Percentiles rank a stretch among this genome's conserved stretches.
phyloP scores from a whole-genome alignment of 2,888 invertebrate genomes.

The Octonoba sinensis region DNA sequence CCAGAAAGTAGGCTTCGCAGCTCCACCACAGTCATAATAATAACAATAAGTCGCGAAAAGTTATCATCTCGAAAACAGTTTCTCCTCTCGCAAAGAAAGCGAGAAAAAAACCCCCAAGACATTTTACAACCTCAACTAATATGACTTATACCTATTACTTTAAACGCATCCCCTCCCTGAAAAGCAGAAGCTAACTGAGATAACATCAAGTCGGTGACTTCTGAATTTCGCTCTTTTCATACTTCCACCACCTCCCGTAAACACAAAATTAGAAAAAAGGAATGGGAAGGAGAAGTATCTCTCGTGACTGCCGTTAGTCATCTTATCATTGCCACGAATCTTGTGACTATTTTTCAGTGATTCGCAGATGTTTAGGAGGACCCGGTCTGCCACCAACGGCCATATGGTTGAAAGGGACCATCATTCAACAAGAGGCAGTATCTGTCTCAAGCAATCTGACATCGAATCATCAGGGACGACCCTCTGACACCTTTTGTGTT shows the following conservation, averaged over 20 bases:
- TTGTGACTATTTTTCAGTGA: slow-evolving; percentile 11
- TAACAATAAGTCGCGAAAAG: no score
- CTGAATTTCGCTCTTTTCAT: no score
- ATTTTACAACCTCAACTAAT: no score
- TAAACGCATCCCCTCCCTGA: no score
- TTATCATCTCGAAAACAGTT: no score
- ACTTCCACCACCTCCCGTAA: not conserved
- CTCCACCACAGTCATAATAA: no score
- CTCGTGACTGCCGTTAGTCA: not conserved
- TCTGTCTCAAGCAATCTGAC: slow-evolving; percentile 50
- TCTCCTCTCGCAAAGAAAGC: no score
- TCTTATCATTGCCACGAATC: not conserved
- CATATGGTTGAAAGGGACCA: slow-evolving; percentile 47
- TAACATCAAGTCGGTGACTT: no score
- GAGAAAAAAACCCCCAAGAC: no score
- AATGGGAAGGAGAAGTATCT: not conserved
- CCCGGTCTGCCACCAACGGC: slow-evolving; percentile 13
- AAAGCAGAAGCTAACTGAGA: no score
- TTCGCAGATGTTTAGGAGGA: slow-evolving; percentile 29
- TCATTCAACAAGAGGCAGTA: slow-evolving; percentile 33
- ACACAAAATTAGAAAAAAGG: not conserved
- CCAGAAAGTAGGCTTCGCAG: no score
- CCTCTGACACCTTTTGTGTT: slow-evolving; percentile 56
- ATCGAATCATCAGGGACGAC: slow-evolving; percentile 34
- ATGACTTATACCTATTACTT: no score